phyloP scores from a whole-genome alignment of 2,113 vertebrate species.

The Istiophorus platypterus region DNA sequence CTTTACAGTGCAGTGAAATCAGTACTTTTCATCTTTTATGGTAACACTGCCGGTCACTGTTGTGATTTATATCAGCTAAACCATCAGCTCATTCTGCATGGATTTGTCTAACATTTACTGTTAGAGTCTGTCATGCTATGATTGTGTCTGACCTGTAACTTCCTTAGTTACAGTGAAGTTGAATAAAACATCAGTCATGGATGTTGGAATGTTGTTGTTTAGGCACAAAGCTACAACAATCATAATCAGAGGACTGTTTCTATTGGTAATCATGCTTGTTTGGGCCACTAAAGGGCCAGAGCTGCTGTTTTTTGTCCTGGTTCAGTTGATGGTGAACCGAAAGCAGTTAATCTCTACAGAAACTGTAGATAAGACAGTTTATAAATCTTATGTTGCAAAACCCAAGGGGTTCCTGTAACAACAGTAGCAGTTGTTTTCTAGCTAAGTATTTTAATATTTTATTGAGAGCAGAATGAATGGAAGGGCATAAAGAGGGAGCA shows the following conservation, averaged over 20 bases:
- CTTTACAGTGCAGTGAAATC: background rate
- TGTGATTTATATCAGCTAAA: too few relatives aligned
- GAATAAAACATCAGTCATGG: background rate
- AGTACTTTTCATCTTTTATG: background rate
- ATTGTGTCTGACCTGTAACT: slow-evolving; percentile 33
- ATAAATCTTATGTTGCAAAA: slow-evolving; percentile 8
- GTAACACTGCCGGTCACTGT: background rate
- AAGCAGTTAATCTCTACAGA: background rate
- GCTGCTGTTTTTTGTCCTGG: background rate
- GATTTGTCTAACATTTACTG: slow-evolving; percentile 9
- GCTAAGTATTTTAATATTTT: slow-evolving; percentile 6
- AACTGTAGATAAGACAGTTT: background rate
- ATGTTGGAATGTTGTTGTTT: too few relatives aligned
- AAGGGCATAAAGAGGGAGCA: slow-evolving; percentile 23
- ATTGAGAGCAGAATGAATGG: slow-evolving; percentile 21
- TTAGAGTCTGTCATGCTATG: background rate
- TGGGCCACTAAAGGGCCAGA: background rate
- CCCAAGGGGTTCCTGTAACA: background rate
- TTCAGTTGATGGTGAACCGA: background rate
- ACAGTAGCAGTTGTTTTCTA: background rate
- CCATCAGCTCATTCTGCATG: background rate
- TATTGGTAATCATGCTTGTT: too few relatives aligned
- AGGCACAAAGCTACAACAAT: too few relatives aligned
- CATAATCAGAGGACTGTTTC: too few relatives aligned
- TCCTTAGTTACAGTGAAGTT: background rate